These are phyloP conservation scores for Centroberyx gerrardi DNA, from an alignment of 2,797 vertebrate genomes.

Conservation along the genomic window DNA sequence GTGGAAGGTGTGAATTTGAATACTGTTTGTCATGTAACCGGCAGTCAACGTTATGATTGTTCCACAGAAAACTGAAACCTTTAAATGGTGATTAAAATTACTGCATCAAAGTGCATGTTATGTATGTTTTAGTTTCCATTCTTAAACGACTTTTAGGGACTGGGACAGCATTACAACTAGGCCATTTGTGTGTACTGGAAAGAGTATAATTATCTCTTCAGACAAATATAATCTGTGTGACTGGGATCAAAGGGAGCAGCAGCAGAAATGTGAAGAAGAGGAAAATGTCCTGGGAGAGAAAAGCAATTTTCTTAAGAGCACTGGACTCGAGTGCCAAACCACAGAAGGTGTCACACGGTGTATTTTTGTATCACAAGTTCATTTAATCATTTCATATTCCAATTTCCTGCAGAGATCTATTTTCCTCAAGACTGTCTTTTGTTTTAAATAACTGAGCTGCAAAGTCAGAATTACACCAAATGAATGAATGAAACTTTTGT, in stretches of 20 bases:
- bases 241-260: constrained; percentile 11
- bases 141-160: not conserved
- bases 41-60: too few species aligned
- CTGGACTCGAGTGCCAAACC: constrained; percentile 1
- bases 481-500: not conserved
- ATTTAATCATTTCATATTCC: constrained; percentile 5
- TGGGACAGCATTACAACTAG: constrained; percentile 30
- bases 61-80: too few species aligned
- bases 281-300: constrained; percentile 32
- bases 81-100: not conserved
- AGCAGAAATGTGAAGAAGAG: not conserved
- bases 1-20: not conserved
- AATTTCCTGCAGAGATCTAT: not conserved
- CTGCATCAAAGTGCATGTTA: not conserved
- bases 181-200: constrained; percentile 13
- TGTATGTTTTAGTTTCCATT: not conserved
- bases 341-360: constrained; percentile 13
- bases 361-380: constrained; percentile 25
- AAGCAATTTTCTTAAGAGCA: constrained; percentile 37
- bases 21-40: not conserved
- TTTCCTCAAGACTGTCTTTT: not conserved
- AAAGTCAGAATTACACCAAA: not conserved
- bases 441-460: constrained; percentile 13
- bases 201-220: constrained; percentile 40
- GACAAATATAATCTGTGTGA: constrained; percentile 44